phyloP scores from a whole-genome alignment of 2,888 invertebrate species.

The Crematogaster levior region DNA sequence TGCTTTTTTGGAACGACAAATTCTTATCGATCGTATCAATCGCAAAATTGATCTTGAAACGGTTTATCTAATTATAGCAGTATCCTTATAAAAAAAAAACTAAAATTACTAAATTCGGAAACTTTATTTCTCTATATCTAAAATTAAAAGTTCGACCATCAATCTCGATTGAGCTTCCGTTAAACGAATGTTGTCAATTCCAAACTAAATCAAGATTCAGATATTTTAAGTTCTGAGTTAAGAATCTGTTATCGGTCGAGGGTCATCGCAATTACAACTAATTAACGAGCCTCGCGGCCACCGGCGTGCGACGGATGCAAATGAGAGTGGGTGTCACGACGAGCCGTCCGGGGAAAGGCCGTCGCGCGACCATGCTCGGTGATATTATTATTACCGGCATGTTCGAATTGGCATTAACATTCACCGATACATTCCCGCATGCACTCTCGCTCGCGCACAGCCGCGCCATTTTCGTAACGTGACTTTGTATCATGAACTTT shows the following conservation, averaged over 20 bases:
- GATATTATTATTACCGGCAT: slow-evolving; percentile 68
- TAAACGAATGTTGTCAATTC: neutral
- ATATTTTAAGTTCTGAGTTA: neutral
- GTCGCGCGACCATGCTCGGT: slow-evolving; percentile 35
- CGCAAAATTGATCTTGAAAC: neutral
- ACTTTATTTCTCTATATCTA: neutral
- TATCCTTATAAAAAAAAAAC: neutral
- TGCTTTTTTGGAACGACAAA: neutral
- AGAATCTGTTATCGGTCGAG: slow-evolving; percentile 15
- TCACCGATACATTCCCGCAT: slow-evolving; percentile 68
- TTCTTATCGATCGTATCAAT: neutral
- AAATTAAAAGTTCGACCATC: neutral
- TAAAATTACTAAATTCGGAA: neutral
- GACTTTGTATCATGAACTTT: slow-evolving; percentile 86
- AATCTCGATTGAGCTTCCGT: neutral
- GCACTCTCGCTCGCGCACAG: slow-evolving; percentile 64
- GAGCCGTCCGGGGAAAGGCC: slow-evolving; percentile 41
- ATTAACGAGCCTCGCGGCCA: slow-evolving; percentile 31
- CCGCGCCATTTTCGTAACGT: slow-evolving; percentile 79
- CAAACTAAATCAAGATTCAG: neutral
- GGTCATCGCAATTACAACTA: slow-evolving; percentile 31
- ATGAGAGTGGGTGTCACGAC: slow-evolving; percentile 40
- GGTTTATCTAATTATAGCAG: neutral
- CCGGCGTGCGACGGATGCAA: slow-evolving; percentile 42
- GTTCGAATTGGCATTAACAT: slow-evolving; percentile 76